phyloP scores from a whole-genome alignment of 2,113 vertebrate species.

The Seriola aureovittata region DNA sequence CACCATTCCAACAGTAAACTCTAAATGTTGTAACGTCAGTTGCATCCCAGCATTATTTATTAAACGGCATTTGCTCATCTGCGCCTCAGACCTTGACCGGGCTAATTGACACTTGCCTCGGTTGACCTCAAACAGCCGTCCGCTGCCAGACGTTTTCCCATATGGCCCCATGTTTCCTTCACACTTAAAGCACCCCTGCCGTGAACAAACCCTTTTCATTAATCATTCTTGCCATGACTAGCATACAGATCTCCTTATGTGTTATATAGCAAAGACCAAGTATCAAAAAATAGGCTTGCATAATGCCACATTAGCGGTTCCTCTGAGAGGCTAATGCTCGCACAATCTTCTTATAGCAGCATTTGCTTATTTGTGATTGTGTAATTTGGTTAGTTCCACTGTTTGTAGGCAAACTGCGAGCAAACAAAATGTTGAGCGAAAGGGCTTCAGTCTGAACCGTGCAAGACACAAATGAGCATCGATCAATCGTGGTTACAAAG shows the following conservation, averaged over 20 bases:
- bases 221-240: conserved; percentile 52
- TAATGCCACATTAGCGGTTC: conserved; percentile 33
- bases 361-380: conserved; percentile 46
- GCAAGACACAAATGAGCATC: conserved; percentile 1
- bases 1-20: neutral
- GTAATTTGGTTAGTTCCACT: conserved; percentile 30
- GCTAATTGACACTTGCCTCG: conserved; percentile 74
- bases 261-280: conserved; percentile 42
- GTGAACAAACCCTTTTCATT: conserved; percentile 48
- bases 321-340: conserved; percentile 25
- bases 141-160: conserved; percentile 56
- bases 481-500: conserved; percentile 21
- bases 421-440: conserved; percentile 17
- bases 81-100: conserved; percentile 48
- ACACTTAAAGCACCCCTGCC: conserved; percentile 49
- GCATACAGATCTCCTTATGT: conserved; percentile 48
- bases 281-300: conserved; percentile 46
- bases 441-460: neutral
- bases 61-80: conserved; percentile 34
- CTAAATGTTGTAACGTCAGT: conserved; percentile 26
- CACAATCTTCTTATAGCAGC: conserved; percentile 50
- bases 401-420: conserved; percentile 15
- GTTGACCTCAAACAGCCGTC: conserved; percentile 65
- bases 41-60: conserved; percentile 53
- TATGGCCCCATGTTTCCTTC: conserved; percentile 63